Percentiles rank a stretch among this genome's conserved stretches.
Conservation (phyloP, 2,113 vertebrate genomes). For the Triplophysa siluroides region DNA sequence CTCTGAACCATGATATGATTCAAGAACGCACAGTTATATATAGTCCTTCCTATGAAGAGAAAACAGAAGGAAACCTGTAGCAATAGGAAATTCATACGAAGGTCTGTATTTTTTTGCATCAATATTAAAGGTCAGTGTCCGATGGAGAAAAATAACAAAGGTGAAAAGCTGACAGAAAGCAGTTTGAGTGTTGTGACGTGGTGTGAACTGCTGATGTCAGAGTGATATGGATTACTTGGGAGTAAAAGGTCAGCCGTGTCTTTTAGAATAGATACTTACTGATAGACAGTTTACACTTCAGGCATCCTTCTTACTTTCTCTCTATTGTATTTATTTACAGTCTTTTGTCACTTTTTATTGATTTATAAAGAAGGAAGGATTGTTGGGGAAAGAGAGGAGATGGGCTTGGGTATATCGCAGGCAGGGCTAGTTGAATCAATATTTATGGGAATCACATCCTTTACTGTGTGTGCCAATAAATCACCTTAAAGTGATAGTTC, state of each 20-base stretch:
- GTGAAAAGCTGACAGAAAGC: conserved; percentile 24
- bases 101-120: conserved; percentile 10
- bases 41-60: not conserved
- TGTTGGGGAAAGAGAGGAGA: not conserved
- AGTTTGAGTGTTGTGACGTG: conserved; percentile 14
- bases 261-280: conserved; percentile 17
- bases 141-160: conserved; percentile 33
- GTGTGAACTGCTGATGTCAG: conserved; percentile 21
- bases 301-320: not conserved
- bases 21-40: not conserved
- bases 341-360: not conserved
- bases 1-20: conserved; percentile 5
- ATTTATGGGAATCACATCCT: too few relatives aligned
- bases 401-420: not conserved
- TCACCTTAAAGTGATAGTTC: too few relatives aligned
- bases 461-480: too few relatives aligned
- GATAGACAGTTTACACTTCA: not conserved
- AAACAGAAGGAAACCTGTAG: conserved; percentile 25
- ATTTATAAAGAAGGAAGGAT: conserved; percentile 37
- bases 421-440: too few relatives aligned
- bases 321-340: too few relatives aligned
- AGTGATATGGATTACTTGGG: conserved; percentile 18
- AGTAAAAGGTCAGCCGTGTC: conserved; percentile 39
- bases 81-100: conserved; percentile 26
- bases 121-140: conserved; percentile 36